Evolutionary conservation across 2,888 invertebrate genomes (phyloP), one percentile per base, ranked within the genome.

Genomic region (Prosopocoilus inquinatus): DNA sequence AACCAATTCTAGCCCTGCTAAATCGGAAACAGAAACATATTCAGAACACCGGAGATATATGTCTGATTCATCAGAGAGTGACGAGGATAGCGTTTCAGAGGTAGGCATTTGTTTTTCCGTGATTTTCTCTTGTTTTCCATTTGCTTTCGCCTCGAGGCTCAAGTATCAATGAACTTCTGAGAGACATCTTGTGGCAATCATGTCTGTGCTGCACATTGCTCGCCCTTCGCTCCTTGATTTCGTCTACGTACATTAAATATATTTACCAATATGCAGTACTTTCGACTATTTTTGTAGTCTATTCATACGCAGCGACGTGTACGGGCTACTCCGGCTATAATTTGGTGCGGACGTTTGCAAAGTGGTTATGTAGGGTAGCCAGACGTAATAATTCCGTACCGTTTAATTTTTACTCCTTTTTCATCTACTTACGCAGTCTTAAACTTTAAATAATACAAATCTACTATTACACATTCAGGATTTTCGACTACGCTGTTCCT

Each of bases 11-110:
- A 89, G 88, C 83, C 88, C 88, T 79, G 86, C 87, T 77, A 88
- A 88, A 82, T 88, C 91, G 77, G 89, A 89, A 83, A 90, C 90
- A 78, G 91, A 91, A 84, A 91, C 90, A 78, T 89, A 87, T 82
- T 87, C 88, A 76, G 90, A 90, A 77, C 90, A 89, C 78, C 88
- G 89, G 76, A 89, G 90, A 82, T 91, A 88, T 85, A 91, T 92
- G 84, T 90, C 91, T 80, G 94, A 94, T 84, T 88, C 94, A 79
- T 94, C 94, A 74, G 94, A 93, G 83, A 94, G 94, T 79, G 95
- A 95, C 80, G 94, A 94, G 81, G 95, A 94, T 79, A 94, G 94
- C 81, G 92, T 92, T 78, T 94, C 94, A 74, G 94, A 94, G 92
- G 94, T 95, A 88, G 86, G 81, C 57, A 61, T 64, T 65, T 62